Conservation (phyloP, 2,797 vertebrate genomes). For the Cyprinella venusta region DNA sequence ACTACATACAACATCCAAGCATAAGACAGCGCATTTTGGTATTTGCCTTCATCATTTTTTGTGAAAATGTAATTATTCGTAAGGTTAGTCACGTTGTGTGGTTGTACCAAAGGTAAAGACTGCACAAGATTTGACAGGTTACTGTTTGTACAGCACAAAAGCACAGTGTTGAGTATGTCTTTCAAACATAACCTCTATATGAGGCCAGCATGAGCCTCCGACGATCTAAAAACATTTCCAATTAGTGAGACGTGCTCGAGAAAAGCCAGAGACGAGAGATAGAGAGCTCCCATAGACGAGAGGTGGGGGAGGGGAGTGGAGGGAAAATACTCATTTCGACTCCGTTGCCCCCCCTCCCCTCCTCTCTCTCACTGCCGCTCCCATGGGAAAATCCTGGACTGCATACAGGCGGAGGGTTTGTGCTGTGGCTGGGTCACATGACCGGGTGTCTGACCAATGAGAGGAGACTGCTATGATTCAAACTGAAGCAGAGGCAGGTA, state of each 20-base stretch:
- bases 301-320: conserved; percentile 38
- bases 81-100: background rate
- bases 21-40: background rate
- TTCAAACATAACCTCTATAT: conserved; percentile 10
- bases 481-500: conserved; percentile 79
- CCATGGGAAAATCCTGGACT: conserved; percentile 82
- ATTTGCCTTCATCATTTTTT: background rate
- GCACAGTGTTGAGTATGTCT: conserved; percentile 2
- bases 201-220: conserved; percentile 18
- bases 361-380: conserved; percentile 72
- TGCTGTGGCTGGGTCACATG: conserved; percentile 74
- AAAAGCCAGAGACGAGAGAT: conserved; percentile 34
- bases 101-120: background rate
- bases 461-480: conserved; percentile 76
- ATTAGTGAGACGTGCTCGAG: conserved; percentile 60
- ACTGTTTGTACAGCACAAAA: background rate
- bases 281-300: conserved; percentile 38
- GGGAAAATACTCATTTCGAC: conserved; percentile 63
- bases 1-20: background rate
- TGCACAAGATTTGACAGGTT: background rate
- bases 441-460: conserved; percentile 71
- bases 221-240: conserved; percentile 27
- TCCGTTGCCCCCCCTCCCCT: conserved; percentile 41
- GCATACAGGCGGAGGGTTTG: conserved; percentile 71
- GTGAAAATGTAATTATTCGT: too few species aligned